phyloP scores from a whole-genome alignment of 2,113 vertebrate genomes.

The Neopipo cinnamomea region DNA sequence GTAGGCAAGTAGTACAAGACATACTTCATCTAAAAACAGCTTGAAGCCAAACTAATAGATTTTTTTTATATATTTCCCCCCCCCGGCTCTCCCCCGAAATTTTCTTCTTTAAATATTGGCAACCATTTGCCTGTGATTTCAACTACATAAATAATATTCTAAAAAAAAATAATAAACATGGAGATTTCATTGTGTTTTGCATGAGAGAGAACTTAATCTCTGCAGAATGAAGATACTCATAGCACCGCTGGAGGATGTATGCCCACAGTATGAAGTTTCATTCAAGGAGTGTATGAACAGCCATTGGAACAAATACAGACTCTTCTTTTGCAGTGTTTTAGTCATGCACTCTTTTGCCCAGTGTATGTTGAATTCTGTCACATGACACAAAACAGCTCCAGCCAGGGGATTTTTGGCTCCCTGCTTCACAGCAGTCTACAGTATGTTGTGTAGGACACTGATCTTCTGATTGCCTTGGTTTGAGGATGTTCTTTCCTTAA shows the following conservation, averaged over 20 bases:
- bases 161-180: not conserved
- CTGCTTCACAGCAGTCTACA: not conserved
- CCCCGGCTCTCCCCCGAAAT: fast-evolving
- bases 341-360: not conserved
- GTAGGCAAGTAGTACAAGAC: not conserved
- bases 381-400: not conserved
- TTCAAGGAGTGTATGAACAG: not conserved
- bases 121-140: not conserved
- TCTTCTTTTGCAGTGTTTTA: not conserved
- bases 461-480: not conserved
- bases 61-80: not conserved
- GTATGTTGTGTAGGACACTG: not conserved
- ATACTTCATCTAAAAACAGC: not conserved
- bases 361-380: not conserved
- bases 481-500: not conserved
- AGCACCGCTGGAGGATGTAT: not conserved
- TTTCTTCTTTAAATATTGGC: not conserved
- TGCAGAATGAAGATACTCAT: not conserved
- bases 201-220: not conserved
- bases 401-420: not conserved
- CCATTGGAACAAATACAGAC: not conserved
- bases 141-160: not conserved
- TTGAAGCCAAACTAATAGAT: not conserved
- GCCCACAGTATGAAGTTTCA: not conserved
- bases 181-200: not conserved